phyloP scores from a whole-genome alignment of 2,888 invertebrate genomes.

The Neuroscelio doddi region DNA sequence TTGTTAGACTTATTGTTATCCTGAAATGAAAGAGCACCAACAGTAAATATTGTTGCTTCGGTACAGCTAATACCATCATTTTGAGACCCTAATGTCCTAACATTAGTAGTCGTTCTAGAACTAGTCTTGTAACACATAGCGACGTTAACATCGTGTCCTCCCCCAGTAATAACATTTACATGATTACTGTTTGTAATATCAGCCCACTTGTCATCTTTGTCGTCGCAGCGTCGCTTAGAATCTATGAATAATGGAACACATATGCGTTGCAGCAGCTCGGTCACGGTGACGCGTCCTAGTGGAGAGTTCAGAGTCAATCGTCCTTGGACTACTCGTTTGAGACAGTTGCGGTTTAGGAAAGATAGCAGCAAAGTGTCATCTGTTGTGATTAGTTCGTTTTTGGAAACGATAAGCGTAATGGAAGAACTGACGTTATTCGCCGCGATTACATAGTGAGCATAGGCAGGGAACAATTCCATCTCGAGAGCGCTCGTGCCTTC shows the following conservation, averaged over 20 bases:
- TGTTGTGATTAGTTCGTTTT: slow-evolving; percentile 63
- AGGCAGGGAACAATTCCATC: slow-evolving; percentile 49
- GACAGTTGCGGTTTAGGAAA: slow-evolving; percentile 56
- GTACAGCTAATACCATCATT: slow-evolving; percentile 71
- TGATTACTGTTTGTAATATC: slow-evolving; percentile 60
- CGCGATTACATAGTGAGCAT: slow-evolving; percentile 55
- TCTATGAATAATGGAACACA: slow-evolving; percentile 71
- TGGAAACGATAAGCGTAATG: slow-evolving; percentile 72
- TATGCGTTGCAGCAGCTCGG: slow-evolving; percentile 69
- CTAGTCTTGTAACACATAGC: slow-evolving; percentile 68
- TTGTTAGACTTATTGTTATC: slow-evolving; percentile 71
- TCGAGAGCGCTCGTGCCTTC: slow-evolving; percentile 32
- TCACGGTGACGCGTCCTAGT: slow-evolving; percentile 64
- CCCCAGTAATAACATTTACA: slow-evolving; percentile 53
- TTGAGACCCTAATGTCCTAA: slow-evolving; percentile 67
- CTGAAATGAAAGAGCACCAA: slow-evolving; percentile 74
- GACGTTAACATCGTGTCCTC: slow-evolving; percentile 64
- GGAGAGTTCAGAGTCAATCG: slow-evolving; percentile 50
- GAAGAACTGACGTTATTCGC: slow-evolving; percentile 68
- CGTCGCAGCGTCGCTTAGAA: slow-evolving; percentile 58
- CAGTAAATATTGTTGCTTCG: slow-evolving; percentile 73
- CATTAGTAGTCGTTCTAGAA: slow-evolving; percentile 65
- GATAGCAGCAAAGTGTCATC: slow-evolving; percentile 65
- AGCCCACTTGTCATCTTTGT: slow-evolving; percentile 28
- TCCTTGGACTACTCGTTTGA: slow-evolving; percentile 58